Evolutionary conservation across 2,888 invertebrate genomes (phyloP).

Genomic region (Hirtodrosophila confusa): DNA sequence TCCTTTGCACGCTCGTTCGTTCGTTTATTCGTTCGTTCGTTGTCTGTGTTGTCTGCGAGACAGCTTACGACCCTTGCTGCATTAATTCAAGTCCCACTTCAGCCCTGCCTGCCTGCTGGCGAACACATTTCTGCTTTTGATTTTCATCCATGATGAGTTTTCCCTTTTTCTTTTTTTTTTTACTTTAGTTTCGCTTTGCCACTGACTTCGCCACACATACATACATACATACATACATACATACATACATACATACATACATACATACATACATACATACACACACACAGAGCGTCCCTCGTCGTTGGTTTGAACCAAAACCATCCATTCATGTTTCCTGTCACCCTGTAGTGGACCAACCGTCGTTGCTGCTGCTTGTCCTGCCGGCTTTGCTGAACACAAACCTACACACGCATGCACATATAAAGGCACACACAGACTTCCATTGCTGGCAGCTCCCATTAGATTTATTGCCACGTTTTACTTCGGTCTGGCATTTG

Average conservation of each 20-base stretch:
- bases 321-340: slow-evolving; percentile 80
- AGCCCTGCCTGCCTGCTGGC: slow-evolving; percentile 51
- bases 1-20: slow-evolving; percentile 23
- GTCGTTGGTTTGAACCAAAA: slow-evolving; percentile 60
- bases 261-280: slow-evolving; percentile 24
- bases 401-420: slow-evolving; percentile 1
- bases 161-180: slow-evolving; percentile 50
- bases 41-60: slow-evolving; percentile 37
- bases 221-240: slow-evolving; percentile 22
- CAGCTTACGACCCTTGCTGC: slow-evolving; percentile 70
- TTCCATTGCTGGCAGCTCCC: slow-evolving; percentile 61
- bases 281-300: slow-evolving; percentile 37
- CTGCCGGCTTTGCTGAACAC: slow-evolving; percentile 39
- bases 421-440: slow-evolving; percentile 2
- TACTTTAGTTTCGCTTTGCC: slow-evolving; percentile 59
- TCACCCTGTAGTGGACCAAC: slow-evolving; percentile 74
- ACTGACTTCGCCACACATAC: slow-evolving; percentile 24
- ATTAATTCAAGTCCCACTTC: slow-evolving; percentile 74
- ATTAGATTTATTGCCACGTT: slow-evolving; percentile 82
- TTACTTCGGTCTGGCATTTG: slow-evolving; percentile 65
- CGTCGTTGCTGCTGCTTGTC: slow-evolving; percentile 36
- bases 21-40: slow-evolving; percentile 34
- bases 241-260: too few species aligned
- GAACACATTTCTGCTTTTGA: slow-evolving; percentile 69
- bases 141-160: slow-evolving; percentile 80